These are phyloP conservation scores for Drosophila bocki DNA, from an alignment of 1,140 invertebrate genomes.

Conservation along the genomic window DNA sequence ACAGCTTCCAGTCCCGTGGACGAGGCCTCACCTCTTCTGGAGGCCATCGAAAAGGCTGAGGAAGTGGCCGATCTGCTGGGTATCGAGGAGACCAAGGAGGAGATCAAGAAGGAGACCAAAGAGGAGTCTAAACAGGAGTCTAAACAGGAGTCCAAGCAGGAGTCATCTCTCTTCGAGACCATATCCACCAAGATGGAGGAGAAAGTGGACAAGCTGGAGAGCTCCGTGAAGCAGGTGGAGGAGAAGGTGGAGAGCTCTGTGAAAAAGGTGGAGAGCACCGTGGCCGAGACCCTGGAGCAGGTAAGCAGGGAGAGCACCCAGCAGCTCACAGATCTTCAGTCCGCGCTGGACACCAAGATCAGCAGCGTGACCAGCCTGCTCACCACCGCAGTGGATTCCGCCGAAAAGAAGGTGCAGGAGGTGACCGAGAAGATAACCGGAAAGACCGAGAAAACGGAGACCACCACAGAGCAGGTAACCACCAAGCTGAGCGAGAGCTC, in stretches of 20 bases:
- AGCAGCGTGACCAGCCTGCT: slow-evolving; percentile 21
- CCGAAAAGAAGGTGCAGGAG: slow-evolving; percentile 27
- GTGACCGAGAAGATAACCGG: slow-evolving; percentile 22
- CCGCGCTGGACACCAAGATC: slow-evolving; percentile 35
- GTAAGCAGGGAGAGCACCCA: slow-evolving; percentile 44
- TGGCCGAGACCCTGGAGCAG: slow-evolving; percentile 38
- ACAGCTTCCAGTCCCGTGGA: slow-evolving; percentile 80
- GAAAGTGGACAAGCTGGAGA: slow-evolving; percentile 33
- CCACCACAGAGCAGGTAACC: slow-evolving; percentile 27
- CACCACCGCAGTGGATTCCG: slow-evolving; percentile 22
- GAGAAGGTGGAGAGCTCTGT: slow-evolving; percentile 12
- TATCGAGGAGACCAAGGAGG: slow-evolving; percentile 7
- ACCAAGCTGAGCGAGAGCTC: slow-evolving; percentile 21
- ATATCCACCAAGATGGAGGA: slow-evolving; percentile 34
- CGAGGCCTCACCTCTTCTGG: slow-evolving; percentile 48
- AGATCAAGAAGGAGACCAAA: not conserved
- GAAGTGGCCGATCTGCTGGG: slow-evolving; percentile 37
- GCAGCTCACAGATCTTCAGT: slow-evolving; percentile 39
- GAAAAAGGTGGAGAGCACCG: slow-evolving; percentile 34
- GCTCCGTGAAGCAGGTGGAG: slow-evolving; percentile 23
- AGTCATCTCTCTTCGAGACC: slow-evolving; percentile 6
- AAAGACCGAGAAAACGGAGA: slow-evolving; percentile 1
- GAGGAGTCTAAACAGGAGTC: not conserved
- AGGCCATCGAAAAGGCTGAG: slow-evolving; percentile 6
- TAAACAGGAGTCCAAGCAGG: not conserved